A percentile compares a stretch with the other conserved stretches of the same genome.
Conservation (phyloP, 2,888 invertebrate genomes). For the Clanis bilineata region DNA sequence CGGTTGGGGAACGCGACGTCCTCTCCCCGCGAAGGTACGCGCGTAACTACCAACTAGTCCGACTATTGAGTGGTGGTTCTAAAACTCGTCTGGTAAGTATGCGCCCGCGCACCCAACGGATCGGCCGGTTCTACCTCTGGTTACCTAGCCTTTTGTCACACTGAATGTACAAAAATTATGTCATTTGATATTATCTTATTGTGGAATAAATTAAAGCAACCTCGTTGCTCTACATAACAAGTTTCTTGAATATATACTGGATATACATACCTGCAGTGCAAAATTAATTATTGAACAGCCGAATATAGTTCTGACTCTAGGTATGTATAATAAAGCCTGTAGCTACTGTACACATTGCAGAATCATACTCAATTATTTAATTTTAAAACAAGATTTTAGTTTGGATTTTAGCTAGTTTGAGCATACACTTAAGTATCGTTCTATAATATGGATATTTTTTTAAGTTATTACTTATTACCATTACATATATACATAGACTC, state of each 20-base stretch:
- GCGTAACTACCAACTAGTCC: conserved; percentile 60
- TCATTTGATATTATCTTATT: conserved; percentile 22
- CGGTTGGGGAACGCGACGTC: conserved; percentile 49
- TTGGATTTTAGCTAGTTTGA: no score
- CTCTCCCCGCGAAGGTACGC: conserved; percentile 51
- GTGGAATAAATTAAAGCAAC: not conserved
- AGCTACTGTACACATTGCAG: no score
- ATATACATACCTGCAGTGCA: no score
- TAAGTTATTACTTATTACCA: no score
- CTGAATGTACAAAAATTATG: conserved; percentile 62
- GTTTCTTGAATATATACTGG: not conserved
- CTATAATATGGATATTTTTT: no score
- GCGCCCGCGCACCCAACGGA: conserved; percentile 60
- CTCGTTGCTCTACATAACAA: not conserved
- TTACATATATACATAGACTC: no score
- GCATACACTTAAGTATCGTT: no score
- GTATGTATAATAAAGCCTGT: no score
- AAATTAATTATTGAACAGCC: no score
- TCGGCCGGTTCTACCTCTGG: conserved; percentile 66
- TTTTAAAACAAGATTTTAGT: no score
- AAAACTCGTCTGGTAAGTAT: conserved; percentile 66
- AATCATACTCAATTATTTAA: no score
- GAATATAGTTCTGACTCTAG: no score
- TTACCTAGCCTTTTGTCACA: conserved; percentile 70
- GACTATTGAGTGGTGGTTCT: conserved; percentile 33